A percentile compares a stretch with the other conserved stretches of the same genome.
These are phyloP conservation scores for Cryptocheilus praepositus DNA, from an alignment of 2,888 invertebrate genomes.

Conservation along the genomic window DNA sequence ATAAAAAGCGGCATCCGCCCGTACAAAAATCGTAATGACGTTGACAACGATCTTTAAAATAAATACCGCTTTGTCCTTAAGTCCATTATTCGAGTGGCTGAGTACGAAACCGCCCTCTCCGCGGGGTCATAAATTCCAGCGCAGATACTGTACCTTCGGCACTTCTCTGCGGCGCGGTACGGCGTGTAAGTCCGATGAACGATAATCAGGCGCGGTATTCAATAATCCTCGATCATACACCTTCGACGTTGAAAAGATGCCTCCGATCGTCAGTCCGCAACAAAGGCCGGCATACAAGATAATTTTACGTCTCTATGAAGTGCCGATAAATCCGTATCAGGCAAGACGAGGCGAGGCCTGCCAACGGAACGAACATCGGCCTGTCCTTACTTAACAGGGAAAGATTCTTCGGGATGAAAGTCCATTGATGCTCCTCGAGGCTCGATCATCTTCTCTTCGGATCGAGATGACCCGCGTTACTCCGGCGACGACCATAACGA, in stretches of 20 bases:
- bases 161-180: conserved; percentile 30
- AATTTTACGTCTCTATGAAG: conserved; percentile 60
- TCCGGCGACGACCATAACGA: conserved; percentile 47
- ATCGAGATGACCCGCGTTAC: conserved; percentile 49
- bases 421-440: conserved; percentile 41
- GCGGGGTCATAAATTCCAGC: conserved; percentile 25
- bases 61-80: too few relatives aligned
- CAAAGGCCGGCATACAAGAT: conserved; percentile 46
- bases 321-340: conserved; percentile 44
- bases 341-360: conserved; percentile 6
- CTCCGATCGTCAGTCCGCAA: conserved; percentile 26
- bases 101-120: conserved; percentile 34
- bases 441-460: conserved; percentile 45
- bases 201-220: conserved; percentile 44
- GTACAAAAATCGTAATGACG: too few relatives aligned
- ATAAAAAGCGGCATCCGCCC: too few relatives aligned
- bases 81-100: conserved; percentile 3
- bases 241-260: conserved; percentile 26
- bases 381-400: conserved; percentile 9
- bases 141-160: conserved; percentile 19
- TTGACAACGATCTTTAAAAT: too few relatives aligned
- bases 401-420: conserved; percentile 17
- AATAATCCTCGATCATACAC: conserved; percentile 36
- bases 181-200: conserved; percentile 27
- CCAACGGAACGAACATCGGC: conserved; percentile 14